Evolutionary conservation across 2,797 vertebrate species (phyloP), one percentile per base, ranked within the genome.

Genomic region (Karalla daura): DNA sequence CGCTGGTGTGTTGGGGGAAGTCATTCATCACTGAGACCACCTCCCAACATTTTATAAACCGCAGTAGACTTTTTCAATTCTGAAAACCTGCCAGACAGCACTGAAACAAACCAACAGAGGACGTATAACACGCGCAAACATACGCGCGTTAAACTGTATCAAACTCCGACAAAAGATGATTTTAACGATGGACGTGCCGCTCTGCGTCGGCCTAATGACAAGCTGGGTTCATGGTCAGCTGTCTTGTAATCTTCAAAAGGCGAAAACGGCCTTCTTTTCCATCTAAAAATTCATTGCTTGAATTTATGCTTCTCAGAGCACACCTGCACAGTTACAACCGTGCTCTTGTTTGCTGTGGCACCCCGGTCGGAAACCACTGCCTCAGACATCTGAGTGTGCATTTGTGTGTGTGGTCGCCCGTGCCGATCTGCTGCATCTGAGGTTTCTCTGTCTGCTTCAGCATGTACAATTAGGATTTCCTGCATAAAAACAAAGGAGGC

Each of bases 391-490:
- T 65, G 68, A 59, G 68, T 56, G 28, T 69, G 80, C 55, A 27
- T 81, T 28, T 81, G 71, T 81, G 83, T 81, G 83, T 85, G 84
- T 78, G 84, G 81, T 80, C 79, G 41, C 17, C 62, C 12, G 50
- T 21, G 53, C 70, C 62, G 62, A 72, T 77, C 47, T 58, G 70
- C 47, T 69, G 47, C 68, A 56, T 74, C 49, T 58, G 70, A 54
- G 47, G 45, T 85, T 81, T 74, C 59, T 68, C 40, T 1, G 44
- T 77, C 58, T 74, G 49, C 56, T 54, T 74, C 68, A 55, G 66
- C 39, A 47, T 3, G 36, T 24, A 70, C 80, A 70, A 73, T 88
- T 80, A 84, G 47, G 67, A 35, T 77, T 80, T 80, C 63, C 70
- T 70, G 63, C 67, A 54, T 76, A 72, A 84, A n/a, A 87, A 80